Evolutionary conservation across 2,797 vertebrate species (phyloP).

Genomic region (Poeciliopsis gracilis): DNA sequence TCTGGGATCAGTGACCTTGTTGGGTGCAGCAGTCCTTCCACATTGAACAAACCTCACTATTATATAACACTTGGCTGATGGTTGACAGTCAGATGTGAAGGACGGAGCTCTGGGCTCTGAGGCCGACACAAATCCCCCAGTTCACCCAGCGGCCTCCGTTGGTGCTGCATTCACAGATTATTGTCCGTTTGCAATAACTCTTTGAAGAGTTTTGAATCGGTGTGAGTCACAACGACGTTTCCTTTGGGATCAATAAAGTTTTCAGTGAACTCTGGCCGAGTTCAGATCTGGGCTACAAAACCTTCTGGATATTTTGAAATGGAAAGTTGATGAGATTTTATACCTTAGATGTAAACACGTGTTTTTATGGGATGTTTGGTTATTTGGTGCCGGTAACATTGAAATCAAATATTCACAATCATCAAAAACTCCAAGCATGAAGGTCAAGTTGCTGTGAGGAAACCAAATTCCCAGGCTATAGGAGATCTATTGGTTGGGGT

Average conservation of each 20-base stretch:
- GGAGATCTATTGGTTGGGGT: too few relatives aligned
- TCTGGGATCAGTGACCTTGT: conserved; percentile 6
- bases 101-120: not conserved
- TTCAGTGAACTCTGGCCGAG: not conserved
- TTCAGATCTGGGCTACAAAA: not conserved
- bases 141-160: not conserved
- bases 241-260: too few relatives aligned
- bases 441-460: too few relatives aligned
- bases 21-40: not conserved
- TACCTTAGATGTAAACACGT: not conserved
- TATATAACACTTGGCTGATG: not conserved
- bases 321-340: not conserved
- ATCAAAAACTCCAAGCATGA: too few relatives aligned
- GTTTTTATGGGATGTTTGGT: not conserved
- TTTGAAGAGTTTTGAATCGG: too few relatives aligned
- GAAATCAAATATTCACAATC: too few relatives aligned
- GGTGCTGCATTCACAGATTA: not conserved
- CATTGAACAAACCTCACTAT: not conserved
- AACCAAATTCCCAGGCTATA: too few relatives aligned
- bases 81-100: not conserved
- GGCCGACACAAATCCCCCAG: not conserved
- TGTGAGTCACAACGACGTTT: too few relatives aligned
- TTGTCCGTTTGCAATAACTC: too few relatives aligned
- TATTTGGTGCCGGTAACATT: too few relatives aligned
- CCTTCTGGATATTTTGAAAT: too few relatives aligned